phyloP scores from a whole-genome alignment of 2,888 invertebrate species.

The Notodromas monacha region DNA sequence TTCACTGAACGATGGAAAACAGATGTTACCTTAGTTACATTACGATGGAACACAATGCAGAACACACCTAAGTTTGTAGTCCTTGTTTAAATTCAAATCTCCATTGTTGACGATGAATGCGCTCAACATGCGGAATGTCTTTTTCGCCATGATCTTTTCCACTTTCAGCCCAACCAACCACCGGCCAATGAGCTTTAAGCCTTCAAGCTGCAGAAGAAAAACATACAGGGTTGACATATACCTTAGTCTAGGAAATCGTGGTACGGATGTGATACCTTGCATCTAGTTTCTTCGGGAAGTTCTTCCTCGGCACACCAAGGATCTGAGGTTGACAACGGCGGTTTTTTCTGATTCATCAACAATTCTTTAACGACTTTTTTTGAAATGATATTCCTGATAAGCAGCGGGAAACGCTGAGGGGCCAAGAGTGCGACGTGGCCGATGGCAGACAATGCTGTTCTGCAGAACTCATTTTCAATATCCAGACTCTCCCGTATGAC shows the following conservation, averaged over 20 bases:
- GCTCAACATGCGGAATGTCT: slow-evolving; percentile 71
- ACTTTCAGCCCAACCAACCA: slow-evolving; percentile 72
- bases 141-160: slow-evolving; percentile 55
- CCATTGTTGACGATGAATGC: slow-evolving; percentile 78
- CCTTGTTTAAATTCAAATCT: slow-evolving; percentile 30
- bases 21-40: neutral
- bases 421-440: slow-evolving; percentile 78
- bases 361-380: slow-evolving; percentile 27
- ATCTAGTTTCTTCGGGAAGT: slow-evolving; percentile 58
- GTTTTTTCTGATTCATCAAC: neutral
- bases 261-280: too few species aligned
- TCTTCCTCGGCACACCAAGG: slow-evolving; percentile 61
- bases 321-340: too few species aligned
- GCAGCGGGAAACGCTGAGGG: slow-evolving; percentile 55
- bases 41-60: neutral
- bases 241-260: neutral
- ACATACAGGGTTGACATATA: slow-evolving; percentile 4
- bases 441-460: slow-evolving; percentile 69
- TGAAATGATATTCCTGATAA: slow-evolving; percentile 74
- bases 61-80: slow-evolving; percentile 17
- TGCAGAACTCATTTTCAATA: slow-evolving; percentile 25
- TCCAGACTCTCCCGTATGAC: slow-evolving; percentile 35
- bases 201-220: slow-evolving; percentile 26
- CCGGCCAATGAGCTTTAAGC: slow-evolving; percentile 76
- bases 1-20: slow-evolving; percentile 21